These are phyloP conservation scores for Ascaphus truei DNA, from an alignment of 2,113 vertebrate species.

Conservation along the genomic window DNA sequence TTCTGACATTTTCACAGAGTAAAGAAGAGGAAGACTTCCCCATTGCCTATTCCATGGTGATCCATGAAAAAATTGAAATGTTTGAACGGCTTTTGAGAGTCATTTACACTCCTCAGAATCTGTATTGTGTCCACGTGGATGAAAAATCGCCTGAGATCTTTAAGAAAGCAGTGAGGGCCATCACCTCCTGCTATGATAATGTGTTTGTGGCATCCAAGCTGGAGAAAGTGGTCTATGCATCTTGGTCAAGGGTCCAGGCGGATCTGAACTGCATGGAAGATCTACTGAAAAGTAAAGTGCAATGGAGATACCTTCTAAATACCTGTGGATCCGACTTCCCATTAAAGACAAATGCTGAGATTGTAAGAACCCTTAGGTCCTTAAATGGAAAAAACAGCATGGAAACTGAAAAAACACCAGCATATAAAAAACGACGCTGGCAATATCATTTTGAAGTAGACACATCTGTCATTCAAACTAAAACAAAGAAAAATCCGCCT, in stretches of 20 bases:
- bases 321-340: constrained; percentile 71
- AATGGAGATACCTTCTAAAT: constrained; percentile 69
- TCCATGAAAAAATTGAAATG: constrained; percentile 68
- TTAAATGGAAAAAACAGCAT: constrained; percentile 64
- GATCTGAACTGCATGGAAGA: constrained; percentile 72
- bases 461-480: constrained; percentile 42
- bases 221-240: constrained; percentile 61
- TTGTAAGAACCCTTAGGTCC: constrained; percentile 50
- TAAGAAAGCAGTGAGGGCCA: constrained; percentile 47
- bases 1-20: constrained; percentile 64
- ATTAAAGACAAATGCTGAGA: constrained; percentile 69
- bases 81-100: constrained; percentile 66
- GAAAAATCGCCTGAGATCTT: constrained; percentile 52
- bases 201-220: constrained; percentile 62
- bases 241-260: constrained; percentile 68
- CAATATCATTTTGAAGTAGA: constrained; percentile 21
- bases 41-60: constrained; percentile 75
- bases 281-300: constrained; percentile 48
- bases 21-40: constrained; percentile 73
- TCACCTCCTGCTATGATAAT: constrained; percentile 63
- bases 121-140: constrained; percentile 70
- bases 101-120: constrained; percentile 67
- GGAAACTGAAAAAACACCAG: constrained; percentile 52
- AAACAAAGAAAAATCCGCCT: constrained; percentile 50
- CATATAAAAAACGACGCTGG: constrained; percentile 53